Evolutionary conservation across 2,797 vertebrate species (phyloP), one percentile per base, ranked within the genome.

Genomic region (Coracias cyanogaster): DNA sequence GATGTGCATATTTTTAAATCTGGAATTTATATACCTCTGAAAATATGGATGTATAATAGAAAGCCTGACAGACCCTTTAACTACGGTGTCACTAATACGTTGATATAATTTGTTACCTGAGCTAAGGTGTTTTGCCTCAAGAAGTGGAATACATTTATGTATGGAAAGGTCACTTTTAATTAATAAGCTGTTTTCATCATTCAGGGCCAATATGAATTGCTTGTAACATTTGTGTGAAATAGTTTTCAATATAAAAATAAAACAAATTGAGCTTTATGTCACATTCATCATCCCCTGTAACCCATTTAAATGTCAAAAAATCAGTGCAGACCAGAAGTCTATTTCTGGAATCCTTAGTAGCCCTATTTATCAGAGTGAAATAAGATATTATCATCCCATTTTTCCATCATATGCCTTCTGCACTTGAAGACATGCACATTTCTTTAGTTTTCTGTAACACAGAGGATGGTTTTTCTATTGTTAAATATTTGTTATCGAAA

Each of bases 161-260:
- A 43, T 87, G 86, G 93, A 96, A 97, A 96, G 97, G 92, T 96
- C 91, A 93, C 52, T 96, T 97, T 96, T 97, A 97, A 97, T 97
- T 98, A 97, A 97, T 96, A 96, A 94, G 66, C 78, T 94, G 72
- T 94, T 96, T 96, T 97, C 66, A 89, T 96, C 91, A 95, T 97
- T 97, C 94, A 84, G 81, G 62, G 85, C 66, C 58, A 83, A 43
- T 96, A 96, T 95, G 81, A 97, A 96, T 97, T 96, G 64, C 93
- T 96, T 93, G 79, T 96, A 97, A 96, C 84, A 92, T 98, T 96
- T 95, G 48, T 95, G 60, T 88, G 82, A 95, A 96, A 94, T 96
- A 95, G 82, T 97, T 97, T 97, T 96, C 92, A 91, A 93, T 96
- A 89, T 96, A 96, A 97, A 97, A 97, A 97, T 96, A 96, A 97